Evolutionary conservation across 2,888 invertebrate species (phyloP), one percentile per base, ranked within the genome.

Genomic region (Diadegma fenestrale): DNA sequence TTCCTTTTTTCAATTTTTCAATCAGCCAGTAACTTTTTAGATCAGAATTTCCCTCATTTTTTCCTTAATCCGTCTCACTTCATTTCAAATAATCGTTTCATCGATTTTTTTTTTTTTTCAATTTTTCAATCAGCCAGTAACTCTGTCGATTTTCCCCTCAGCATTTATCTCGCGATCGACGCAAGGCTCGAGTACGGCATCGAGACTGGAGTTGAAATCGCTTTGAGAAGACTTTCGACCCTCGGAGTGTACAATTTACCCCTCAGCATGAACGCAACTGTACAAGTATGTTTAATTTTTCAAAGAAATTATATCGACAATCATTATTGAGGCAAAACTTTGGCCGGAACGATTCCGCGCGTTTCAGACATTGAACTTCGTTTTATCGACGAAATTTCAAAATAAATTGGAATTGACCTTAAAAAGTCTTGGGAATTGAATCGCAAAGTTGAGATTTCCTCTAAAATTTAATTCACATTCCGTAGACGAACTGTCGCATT

Each of bases 181-280:
- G 95, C 96, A 14, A 96, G 98, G 64, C 94, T 98, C 58, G 98
- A 98, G 91, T 95, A 96, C 87, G 97, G 97, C 0, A 96, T 98
- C 14, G 97, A 97, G 89, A 95, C 96, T 48, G 95, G 96, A 78
- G 96, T 97, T 19, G 98, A 98, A 93, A 96, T 97, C 26, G 95
- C 96, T 63, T 94, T 97, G 22, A 95, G 97, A 84, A 95, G 97
- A 90, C 95, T 97, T 87, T 95, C 97, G 69, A 95, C 96, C 54
- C 94, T 96, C 41, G 96, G 97, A 71, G 95, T 95, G 66, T 95
- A 96, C 80, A 95, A 95, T 87, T 94, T 96, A 71, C 95, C 95
- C 54, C 94, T 94, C 82, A 95, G 95, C 71, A 94, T 96, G 85
- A 95, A 94, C 69, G 94, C 94, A 5, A 91, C 94, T 7, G 92